Evolutionary conservation across 2,797 vertebrate species (phyloP).

Genomic region (Galagoides demidoff): DNA sequence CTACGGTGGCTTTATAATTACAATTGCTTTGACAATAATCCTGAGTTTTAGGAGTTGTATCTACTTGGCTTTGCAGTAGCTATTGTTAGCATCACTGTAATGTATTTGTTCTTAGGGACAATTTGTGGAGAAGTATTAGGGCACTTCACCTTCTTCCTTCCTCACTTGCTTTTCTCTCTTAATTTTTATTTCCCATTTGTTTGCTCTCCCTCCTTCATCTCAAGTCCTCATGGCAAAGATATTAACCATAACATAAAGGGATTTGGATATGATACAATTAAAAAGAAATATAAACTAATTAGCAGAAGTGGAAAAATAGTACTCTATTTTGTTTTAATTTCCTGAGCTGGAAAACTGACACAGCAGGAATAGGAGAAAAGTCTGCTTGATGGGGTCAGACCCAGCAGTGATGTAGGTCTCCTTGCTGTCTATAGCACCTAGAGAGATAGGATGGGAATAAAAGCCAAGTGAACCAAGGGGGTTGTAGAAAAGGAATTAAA

Average conservation of each 20-base stretch:
- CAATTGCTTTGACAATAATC: background rate
- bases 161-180: background rate
- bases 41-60: background rate
- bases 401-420: background rate
- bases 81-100: background rate
- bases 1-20: background rate
- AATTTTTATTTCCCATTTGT: background rate
- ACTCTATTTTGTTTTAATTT: constrained; percentile 7
- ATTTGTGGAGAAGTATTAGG: background rate
- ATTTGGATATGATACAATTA: background rate
- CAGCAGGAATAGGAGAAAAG: background rate
- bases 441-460: constrained; percentile 16
- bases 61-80: background rate
- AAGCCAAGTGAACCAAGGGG: background rate
- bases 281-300: background rate
- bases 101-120: background rate
- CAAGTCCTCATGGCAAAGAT: background rate
- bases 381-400: background rate
- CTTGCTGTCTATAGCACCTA: background rate
- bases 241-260: background rate
- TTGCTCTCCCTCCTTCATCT: background rate
- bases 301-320: background rate
- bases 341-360: background rate
- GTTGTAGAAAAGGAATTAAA: constrained; percentile 52
- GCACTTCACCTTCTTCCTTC: background rate